Percentiles rank a stretch among this genome's conserved stretches.
Evolutionary conservation across 92 coral and sea anemone genomes (phyloP).

Genomic region (Plumapathes pennacea): DNA sequence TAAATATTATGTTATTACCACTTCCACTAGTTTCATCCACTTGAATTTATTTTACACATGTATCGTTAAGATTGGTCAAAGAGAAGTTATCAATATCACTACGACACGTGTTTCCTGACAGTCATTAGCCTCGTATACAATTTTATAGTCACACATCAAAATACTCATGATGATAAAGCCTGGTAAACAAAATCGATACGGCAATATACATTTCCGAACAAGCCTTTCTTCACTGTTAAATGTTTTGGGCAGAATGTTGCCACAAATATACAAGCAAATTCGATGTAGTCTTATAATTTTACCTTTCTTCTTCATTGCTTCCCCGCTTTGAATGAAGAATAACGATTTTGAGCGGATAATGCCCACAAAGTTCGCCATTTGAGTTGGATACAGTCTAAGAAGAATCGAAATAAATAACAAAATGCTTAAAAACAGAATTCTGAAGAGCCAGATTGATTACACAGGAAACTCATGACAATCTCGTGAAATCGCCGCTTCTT

Average conservation of each 20-base stretch:
- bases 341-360: constrained; percentile 89
- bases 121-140: too few relatives aligned
- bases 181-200: not conserved
- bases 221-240: too few relatives aligned
- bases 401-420: not conserved
- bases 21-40: too few relatives aligned
- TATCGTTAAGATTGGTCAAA: too few relatives aligned
- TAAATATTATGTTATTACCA: too few relatives aligned
- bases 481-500: not conserved
- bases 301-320: constrained; percentile 20
- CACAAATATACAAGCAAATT: too few relatives aligned
- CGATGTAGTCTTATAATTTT: too few relatives aligned
- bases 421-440: not conserved
- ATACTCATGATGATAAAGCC: too few relatives aligned
- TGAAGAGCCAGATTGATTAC: not conserved
- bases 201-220: not conserved
- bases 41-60: too few relatives aligned
- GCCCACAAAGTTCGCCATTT: constrained; percentile 91
- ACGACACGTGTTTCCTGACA: too few relatives aligned
- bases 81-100: too few relatives aligned
- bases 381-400: constrained; percentile 68
- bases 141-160: too few relatives aligned
- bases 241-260: not conserved
- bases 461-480: not conserved
- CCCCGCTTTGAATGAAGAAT: constrained; percentile 67